Evolutionary conservation across 2,797 vertebrate genomes (phyloP).

Genomic region (Bradypodion ventrale): DNA sequence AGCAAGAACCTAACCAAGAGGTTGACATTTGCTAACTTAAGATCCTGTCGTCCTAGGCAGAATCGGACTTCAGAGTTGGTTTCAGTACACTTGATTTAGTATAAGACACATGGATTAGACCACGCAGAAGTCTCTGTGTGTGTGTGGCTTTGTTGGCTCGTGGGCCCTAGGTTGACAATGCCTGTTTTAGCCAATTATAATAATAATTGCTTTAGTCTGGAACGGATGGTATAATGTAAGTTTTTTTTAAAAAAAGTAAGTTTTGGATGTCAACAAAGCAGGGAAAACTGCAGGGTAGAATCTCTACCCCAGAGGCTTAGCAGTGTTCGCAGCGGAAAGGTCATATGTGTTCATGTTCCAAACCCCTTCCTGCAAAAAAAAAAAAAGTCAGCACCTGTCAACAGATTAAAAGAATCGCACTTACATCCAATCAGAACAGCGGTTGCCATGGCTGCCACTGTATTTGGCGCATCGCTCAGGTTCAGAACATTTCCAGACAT

Average conservation of each 20-base stretch:
- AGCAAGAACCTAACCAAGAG: no score
- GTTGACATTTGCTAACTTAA: no score
- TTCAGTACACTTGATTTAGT: no score
- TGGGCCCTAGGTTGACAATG: no score
- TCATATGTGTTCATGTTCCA: slow-evolving; percentile 76
- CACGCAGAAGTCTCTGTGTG: no score
- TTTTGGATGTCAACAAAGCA: slow-evolving; percentile 24
- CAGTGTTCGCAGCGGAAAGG: slow-evolving; percentile 56
- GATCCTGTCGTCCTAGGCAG: no score
- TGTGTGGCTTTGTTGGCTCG: no score
- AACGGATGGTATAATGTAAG: slow-evolving; percentile 50
- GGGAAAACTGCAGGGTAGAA: slow-evolving; percentile 15
- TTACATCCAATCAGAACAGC: slow-evolving; percentile 96
- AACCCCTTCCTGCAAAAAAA: slow-evolving; percentile 71
- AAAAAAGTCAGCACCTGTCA: slow-evolving; percentile 75
- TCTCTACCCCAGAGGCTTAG: slow-evolving; percentile 7
- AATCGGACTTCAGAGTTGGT: no score
- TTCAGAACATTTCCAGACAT: slow-evolving; percentile 94
- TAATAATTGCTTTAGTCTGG: slow-evolving; percentile 44
- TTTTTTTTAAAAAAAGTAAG: no score
- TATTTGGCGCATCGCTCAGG: slow-evolving; percentile 91
- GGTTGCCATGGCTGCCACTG: slow-evolving; percentile 94
- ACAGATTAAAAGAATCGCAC: slow-evolving; percentile 77
- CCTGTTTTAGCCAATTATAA: no score
- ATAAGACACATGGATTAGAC: no score